Evolutionary conservation across 2,888 invertebrate genomes (phyloP), one percentile per base, ranked within the genome.

Genomic region (Chrysina gloriosa): DNA sequence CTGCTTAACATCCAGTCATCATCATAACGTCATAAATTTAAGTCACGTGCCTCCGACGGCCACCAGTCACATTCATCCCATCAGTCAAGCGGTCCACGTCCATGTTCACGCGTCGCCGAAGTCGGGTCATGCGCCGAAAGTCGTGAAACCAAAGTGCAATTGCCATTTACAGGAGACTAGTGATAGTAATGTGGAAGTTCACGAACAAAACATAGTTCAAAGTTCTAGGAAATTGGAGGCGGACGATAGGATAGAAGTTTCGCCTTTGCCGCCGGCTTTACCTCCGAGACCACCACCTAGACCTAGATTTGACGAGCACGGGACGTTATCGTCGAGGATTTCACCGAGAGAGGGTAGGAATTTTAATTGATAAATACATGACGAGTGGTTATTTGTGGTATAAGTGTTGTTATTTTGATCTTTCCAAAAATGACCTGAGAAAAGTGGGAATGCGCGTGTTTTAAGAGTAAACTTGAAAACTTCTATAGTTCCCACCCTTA

Each of bases 251-350:
- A 84, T 84, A 66, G 84, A 84, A 72, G 81, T 83, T 25, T 82
- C 82, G 6, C 83, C 83, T 29, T 71, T 83, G 67, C 85, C 85
- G 2, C 85, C 85, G 2, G 84, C 84, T 6, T 73, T 85, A 72
- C 85, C 85, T 0, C 85, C 85, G 6, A 72, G 85, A 69, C 85
- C 85, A 0, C 83, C 84, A 1, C 84, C 84, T 11, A 78, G 84
- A 67, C 84, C 84, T 9, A 75, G 84, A 65, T 77, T 77, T 61
- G 83, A 82, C 45, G 80, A 79, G 19, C 75, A 70, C 31, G 76
- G 77, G 11, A 82, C 81, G 47, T 72, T 82, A 42, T 78, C 74
- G 63, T 76, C 79, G 1, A 77, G 82, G 73, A 79, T 77, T 70
- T 70, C 78, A 65, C 72, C 76, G 2, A 74, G 76, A 65, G 77